Base-by-base conservation (phyloP, 2,888 invertebrate species). In the Cryptocephalus primarius region DNA sequence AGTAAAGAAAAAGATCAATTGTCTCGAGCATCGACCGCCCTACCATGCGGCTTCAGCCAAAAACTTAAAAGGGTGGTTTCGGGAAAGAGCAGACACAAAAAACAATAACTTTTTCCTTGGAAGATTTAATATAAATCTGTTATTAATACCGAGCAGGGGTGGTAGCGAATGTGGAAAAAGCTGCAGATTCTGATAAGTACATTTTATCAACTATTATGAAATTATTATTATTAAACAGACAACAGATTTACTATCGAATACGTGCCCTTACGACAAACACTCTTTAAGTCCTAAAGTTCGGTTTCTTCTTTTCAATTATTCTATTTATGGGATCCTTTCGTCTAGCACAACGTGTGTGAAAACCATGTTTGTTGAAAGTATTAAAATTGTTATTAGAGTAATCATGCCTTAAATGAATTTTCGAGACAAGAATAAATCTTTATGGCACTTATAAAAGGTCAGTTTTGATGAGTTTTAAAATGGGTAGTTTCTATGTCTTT, bases 121-220 rank as follows among this genome's bases (percentile, higher is more conserved):
- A 45, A 45, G 45, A 41, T 45, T 45, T 45, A 45, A 45, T 45
- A 45, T 41, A 45, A 45, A 45, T 45, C 45, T 45, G 45, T 45
- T 45, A 45, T 45, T 45, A 45, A 45, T 45, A 45, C 40, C 45
- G 41, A 40, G 22, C 45, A 45, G 31, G 45, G 42, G 41, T 41
- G 38, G 22, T 22, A 22, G 22, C 22, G 22, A 22, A 22, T 22
- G 22, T 6, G 3, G 22, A 22, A 22, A 22, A 22, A 22, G 22
- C 22, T 22, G 22, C 22, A 22, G 22, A 22, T 22, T 22, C 22
- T 22, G 22, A 22, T 22, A 22, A 22, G 22, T 45, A 45, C 42
- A 40, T 40, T 45, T 45, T 45, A 41, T 31, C 39, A 45, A 45
- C 45, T 45, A 45, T 45, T 45, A 45, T 41, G 42, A 45, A 45